Base-by-base conservation (phyloP, 2,888 invertebrate species). In the Peribatodes rhomboidaria region DNA sequence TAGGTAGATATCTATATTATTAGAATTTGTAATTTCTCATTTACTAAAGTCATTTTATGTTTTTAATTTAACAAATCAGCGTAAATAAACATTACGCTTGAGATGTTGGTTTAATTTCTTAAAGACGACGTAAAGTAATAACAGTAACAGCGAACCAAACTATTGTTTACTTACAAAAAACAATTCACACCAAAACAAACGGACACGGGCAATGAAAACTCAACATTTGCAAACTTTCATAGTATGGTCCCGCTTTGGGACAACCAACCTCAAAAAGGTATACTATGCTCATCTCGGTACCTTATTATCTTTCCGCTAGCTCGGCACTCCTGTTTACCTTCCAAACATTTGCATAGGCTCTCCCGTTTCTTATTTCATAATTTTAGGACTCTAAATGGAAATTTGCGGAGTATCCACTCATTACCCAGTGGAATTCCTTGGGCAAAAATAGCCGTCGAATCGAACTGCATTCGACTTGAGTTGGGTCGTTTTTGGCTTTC, bases 291-390 rank as follows among this genome's bases (percentile, higher is more conserved):
- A 70, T 72, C 70, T 67, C 65, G 63, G 50, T 65, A 69, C 67
- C 73, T 69, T 71, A 73, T 73, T 73, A 73, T 71, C 69, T 73
- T 71, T 71, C 65, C 68, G 73, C 73, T 65, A 65, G 69, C 71
- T 73, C 73, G 68, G 69, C 73, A 68, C 65, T 61, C 50, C 39
- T 71, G 68, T 68, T 69, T 71, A 73, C 69, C 69, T 65, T 64
- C 56, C 71, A 71, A 73, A 69, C 55, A 73, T 73, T 73, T 73
- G 67, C 69, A 71, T 71, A 71, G 71, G 71, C 64, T 65, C 59
- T 50, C 44, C 63, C 65, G 59, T 71, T 71, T 73, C 73, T 72
- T 72, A 71, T 73, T 73, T 64, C 68, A 71, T 73, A 73, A 71
- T 73, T 71, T 70, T 64, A 62, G 65, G 67, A 60, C 60, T 56